Evolutionary conservation across 2,113 vertebrate genomes (phyloP).

Genomic region (Oncorhynchus gorbuscha): DNA sequence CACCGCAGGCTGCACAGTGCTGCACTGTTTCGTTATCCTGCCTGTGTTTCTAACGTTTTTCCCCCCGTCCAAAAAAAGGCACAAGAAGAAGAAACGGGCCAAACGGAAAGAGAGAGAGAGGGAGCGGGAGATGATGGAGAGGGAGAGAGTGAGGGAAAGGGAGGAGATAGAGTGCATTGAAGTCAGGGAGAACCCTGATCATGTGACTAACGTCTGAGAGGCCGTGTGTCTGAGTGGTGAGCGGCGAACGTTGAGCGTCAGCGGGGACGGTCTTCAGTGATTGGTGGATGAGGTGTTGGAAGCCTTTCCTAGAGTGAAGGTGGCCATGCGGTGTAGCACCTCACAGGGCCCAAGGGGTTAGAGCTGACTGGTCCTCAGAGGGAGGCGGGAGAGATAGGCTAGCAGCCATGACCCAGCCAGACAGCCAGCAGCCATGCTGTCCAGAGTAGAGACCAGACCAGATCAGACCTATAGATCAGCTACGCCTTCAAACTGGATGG

Average conservation of each 20-base stretch:
- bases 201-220: slow-evolving; percentile 94
- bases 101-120: slow-evolving; percentile 92
- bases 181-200: slow-evolving; percentile 97
- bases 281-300: slow-evolving; percentile 30
- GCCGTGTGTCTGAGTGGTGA: slow-evolving; percentile 27
- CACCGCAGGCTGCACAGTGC: slow-evolving; percentile 89
- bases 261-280: slow-evolving; percentile 15
- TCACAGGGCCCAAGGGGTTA: slow-evolving; percentile 42
- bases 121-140: slow-evolving; percentile 79
- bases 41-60: slow-evolving; percentile 98
- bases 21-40: slow-evolving; percentile 99
- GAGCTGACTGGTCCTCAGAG: slow-evolving; percentile 36
- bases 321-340: slow-evolving; percentile 27
- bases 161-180: slow-evolving; percentile 98
- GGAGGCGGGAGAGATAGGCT: slow-evolving; percentile 18
- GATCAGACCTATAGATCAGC: slow-evolving; percentile 38
- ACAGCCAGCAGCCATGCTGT: slow-evolving; percentile 58
- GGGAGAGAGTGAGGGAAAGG: slow-evolving; percentile 86
- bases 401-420: slow-evolving; percentile 36
- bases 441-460: slow-evolving; percentile 52
- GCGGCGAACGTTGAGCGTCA: slow-evolving; percentile 10
- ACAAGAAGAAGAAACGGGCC: slow-evolving; percentile 98
- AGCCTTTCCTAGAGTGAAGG: slow-evolving; percentile 28
- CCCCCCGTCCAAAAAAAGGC: slow-evolving; percentile 97
- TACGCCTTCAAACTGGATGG: slow-evolving; percentile 52